phyloP scores from a whole-genome alignment of 1,140 invertebrate genomes.

The Aphis gossypii region DNA sequence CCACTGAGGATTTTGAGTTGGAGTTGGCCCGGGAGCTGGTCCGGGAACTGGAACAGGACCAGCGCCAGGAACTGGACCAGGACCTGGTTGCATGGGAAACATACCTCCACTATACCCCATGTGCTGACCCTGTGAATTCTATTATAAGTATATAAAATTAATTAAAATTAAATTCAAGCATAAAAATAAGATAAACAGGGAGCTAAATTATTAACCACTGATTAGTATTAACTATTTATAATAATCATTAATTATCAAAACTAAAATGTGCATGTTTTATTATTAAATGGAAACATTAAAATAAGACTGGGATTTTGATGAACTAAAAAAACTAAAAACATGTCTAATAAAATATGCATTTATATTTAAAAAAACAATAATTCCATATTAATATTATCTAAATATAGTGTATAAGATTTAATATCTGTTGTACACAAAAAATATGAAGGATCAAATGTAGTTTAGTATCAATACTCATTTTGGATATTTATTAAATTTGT shows the following conservation, averaged over 20 bases:
- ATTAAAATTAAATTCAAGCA: not conserved
- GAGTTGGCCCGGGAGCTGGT: conserved; percentile 21
- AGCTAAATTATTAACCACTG: not conserved
- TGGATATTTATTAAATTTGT: no score
- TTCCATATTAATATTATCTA: no score
- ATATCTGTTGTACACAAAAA: no score
- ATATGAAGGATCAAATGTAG: no score
- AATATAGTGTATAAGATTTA: no score
- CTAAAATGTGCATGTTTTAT: not conserved
- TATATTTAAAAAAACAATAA: no score
- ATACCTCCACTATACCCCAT: conserved; percentile 57
- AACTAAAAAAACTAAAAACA: not conserved
- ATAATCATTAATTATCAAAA: not conserved
- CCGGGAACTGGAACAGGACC: conserved; percentile 54
- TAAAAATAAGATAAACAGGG: not conserved
- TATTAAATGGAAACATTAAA: not conserved
- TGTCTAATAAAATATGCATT: not conserved
- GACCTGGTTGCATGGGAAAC: conserved; percentile 46
- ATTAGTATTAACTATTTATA: not conserved
- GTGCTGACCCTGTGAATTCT: conserved; percentile 52
- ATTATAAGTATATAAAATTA: conserved; percentile 15
- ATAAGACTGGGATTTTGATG: not conserved
- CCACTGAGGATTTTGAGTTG: conserved; percentile 55
- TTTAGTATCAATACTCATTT: no score
- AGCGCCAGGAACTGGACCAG: conserved; percentile 42